A percentile compares a stretch with the other conserved stretches of the same genome.
phyloP scores from a whole-genome alignment of 1,140 invertebrate species.

The Zaprionus gabonicus region DNA sequence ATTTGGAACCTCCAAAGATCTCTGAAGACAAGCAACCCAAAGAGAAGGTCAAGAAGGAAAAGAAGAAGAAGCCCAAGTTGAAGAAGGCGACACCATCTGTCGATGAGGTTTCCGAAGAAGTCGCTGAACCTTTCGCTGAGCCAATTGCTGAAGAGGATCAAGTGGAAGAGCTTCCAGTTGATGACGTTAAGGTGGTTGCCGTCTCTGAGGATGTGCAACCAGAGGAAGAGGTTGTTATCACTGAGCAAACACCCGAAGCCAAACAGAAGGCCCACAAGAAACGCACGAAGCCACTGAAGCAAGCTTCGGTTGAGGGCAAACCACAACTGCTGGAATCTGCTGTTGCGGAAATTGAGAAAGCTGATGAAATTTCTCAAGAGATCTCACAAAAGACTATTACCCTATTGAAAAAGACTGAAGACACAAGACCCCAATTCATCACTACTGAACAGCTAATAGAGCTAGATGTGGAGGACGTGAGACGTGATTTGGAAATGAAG shows the following conservation, averaged over 20 bases:
- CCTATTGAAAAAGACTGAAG: slow-evolving; percentile 79
- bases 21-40: slow-evolving; percentile 61
- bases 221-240: slow-evolving; percentile 68
- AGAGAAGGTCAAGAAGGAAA: slow-evolving; percentile 76
- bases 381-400: slow-evolving; percentile 83
- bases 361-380: slow-evolving; percentile 79
- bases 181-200: slow-evolving; percentile 74
- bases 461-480: slow-evolving; percentile 83
- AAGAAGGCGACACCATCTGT: slow-evolving; percentile 76
- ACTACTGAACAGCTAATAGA: slow-evolving; percentile 83
- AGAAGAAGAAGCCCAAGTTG: slow-evolving; percentile 81
- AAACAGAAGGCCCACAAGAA: slow-evolving; percentile 83
- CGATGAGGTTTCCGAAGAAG: slow-evolving; percentile 77
- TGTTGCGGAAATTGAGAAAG: slow-evolving; percentile 75
- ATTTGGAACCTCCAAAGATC: slow-evolving; percentile 66
- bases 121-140: slow-evolving; percentile 73
- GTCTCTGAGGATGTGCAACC: slow-evolving; percentile 73
- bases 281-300: slow-evolving; percentile 76
- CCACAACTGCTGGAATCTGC: slow-evolving; percentile 73
- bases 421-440: slow-evolving; percentile 76
- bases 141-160: slow-evolving; percentile 84
- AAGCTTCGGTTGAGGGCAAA: slow-evolving; percentile 75
- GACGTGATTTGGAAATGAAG: slow-evolving; percentile 85
- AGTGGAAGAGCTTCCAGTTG: slow-evolving; percentile 74
- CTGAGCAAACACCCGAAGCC: slow-evolving; percentile 59